These are phyloP conservation scores for Pygoscelis adeliae DNA, from an alignment of 2,113 vertebrate genomes.

Conservation along the genomic window DNA sequence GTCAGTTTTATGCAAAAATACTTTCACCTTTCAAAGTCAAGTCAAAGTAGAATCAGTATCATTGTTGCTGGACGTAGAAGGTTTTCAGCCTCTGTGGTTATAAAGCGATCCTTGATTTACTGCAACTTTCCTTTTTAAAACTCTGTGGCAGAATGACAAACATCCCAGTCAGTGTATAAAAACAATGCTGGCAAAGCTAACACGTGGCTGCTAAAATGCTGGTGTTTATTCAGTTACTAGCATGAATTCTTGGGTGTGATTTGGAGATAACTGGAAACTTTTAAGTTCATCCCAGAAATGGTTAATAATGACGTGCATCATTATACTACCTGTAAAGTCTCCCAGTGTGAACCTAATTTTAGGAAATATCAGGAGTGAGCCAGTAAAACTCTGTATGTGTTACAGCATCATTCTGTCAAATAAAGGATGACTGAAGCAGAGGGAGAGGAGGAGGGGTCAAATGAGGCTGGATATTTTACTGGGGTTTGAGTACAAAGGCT, in stretches of 20 bases:
- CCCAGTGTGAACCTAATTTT: background rate
- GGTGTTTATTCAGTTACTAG: background rate
- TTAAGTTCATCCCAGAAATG: background rate
- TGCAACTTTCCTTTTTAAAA: background rate
- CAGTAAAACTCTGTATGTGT: background rate
- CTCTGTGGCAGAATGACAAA: background rate
- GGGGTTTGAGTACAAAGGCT: background rate
- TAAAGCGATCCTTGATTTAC: background rate
- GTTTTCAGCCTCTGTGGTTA: background rate
- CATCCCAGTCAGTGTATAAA: background rate
- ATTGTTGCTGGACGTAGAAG: background rate
- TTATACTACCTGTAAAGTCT: background rate
- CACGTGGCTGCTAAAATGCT: background rate
- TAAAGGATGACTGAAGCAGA: background rate
- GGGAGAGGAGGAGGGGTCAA: background rate
- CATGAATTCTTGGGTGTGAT: background rate
- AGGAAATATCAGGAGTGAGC: background rate
- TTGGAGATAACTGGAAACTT: background rate
- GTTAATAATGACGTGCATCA: background rate
- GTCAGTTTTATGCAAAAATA: background rate
- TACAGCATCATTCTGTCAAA: background rate
- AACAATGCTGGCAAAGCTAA: background rate
- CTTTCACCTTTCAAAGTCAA: background rate
- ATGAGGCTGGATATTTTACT: background rate
- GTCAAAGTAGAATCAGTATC: background rate